Conservation (phyloP, 1,140 invertebrate species). For the Spodoptera litura region DNA sequence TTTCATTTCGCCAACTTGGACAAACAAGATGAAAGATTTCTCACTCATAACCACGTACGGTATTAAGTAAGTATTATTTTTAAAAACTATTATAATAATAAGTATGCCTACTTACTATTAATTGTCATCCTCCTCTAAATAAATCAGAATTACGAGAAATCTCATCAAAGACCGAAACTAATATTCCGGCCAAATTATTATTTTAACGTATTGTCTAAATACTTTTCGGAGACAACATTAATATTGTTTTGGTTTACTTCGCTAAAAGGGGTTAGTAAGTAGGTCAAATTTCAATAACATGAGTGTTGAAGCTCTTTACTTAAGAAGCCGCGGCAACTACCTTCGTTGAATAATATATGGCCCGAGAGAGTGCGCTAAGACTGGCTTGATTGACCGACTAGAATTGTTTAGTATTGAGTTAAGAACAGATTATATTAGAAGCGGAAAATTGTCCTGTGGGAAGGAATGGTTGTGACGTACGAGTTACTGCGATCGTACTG, state of each 20-base stretch:
- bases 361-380: constrained; percentile 8
- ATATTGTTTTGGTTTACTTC: constrained; percentile 27
- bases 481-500: too few species aligned
- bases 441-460: background rate
- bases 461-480: too few species aligned
- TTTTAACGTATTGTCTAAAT: background rate
- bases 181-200: background rate
- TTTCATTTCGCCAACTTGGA: too few species aligned
- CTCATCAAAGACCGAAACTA: background rate
- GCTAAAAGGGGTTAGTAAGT: constrained; percentile 43
- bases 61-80: too few species aligned
- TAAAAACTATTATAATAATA: too few species aligned
- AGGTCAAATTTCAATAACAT: constrained; percentile 43
- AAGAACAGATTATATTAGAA: background rate
- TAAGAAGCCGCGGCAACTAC: constrained; percentile 1
- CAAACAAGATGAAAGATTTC: too few species aligned
- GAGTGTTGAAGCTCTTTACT: constrained; percentile 24
- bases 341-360: constrained; percentile 29
- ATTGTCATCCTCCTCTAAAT: too few species aligned
- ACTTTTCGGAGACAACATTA: background rate
- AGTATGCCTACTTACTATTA: too few species aligned
- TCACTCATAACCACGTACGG: too few species aligned
- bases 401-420: background rate
- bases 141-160: background rate
- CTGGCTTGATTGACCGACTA: constrained; percentile 10